These are phyloP conservation scores for Drosophila ustulata DNA, from an alignment of 2,888 invertebrate genomes.

Conservation along the genomic window DNA sequence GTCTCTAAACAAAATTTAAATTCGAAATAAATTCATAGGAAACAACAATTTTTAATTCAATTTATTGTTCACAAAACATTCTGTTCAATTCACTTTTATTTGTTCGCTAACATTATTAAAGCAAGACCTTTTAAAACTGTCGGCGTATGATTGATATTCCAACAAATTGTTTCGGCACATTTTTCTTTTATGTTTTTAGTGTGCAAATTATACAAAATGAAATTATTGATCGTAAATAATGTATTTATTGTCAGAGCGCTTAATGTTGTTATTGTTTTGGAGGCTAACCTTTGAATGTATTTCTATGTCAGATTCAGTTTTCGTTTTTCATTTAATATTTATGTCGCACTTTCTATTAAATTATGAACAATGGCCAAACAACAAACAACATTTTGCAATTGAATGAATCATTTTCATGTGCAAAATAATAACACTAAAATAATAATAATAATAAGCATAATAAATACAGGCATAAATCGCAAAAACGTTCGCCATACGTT, in stretches of 20 bases:
- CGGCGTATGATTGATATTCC: constrained; percentile 21
- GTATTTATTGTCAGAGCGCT: constrained; percentile 61
- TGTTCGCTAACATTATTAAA: background rate
- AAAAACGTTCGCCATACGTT: constrained; percentile 44
- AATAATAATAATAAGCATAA: constrained; percentile 70
- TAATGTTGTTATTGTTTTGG: constrained; percentile 33
- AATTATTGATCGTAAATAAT: constrained; percentile 69
- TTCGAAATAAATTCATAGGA: background rate
- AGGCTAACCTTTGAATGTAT: constrained; percentile 38
- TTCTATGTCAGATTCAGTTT: constrained; percentile 22
- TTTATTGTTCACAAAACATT: background rate
- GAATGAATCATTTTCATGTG: constrained; percentile 76
- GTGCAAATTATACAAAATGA: constrained; percentile 48
- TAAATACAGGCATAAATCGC: constrained; percentile 73
- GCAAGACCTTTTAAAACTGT: constrained; percentile 5
- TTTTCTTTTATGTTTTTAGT: constrained; percentile 44
- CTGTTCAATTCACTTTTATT: background rate
- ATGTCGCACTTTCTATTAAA: constrained; percentile 57
- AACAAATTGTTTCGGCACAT: background rate
- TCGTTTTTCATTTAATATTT: constrained; percentile 48
- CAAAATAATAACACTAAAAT: constrained; percentile 48
- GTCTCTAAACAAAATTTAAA: too few species aligned
- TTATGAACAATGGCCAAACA: constrained; percentile 58
- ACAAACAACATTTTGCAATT: constrained; percentile 57
- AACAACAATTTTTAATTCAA: background rate